Evolutionary conservation across 2,113 vertebrate species (phyloP).

Genomic region (Synodontis membranacea): DNA sequence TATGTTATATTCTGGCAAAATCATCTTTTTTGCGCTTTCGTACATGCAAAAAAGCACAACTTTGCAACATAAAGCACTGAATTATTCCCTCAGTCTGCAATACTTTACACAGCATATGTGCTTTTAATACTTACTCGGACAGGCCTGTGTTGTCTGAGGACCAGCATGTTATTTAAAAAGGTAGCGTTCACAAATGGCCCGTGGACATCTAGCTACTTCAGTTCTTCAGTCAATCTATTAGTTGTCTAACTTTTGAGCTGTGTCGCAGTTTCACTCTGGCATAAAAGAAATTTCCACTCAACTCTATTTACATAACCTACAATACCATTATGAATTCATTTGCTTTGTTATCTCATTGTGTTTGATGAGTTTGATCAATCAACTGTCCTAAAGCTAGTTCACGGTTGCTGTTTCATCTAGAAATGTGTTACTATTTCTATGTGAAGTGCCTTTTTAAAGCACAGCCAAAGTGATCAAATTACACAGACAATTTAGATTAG

Average conservation of each 20-base stretch:
- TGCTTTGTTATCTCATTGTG: not conserved
- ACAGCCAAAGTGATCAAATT: not conserved
- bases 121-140: not conserved
- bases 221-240: not conserved
- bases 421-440: not conserved
- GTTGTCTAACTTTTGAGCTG: not conserved
- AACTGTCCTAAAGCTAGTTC: not conserved
- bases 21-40: not conserved
- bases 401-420: not conserved
- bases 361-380: not conserved
- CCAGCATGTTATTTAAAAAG: not conserved
- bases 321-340: not conserved
- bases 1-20: not conserved
- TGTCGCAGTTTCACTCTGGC: not conserved
- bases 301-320: not conserved
- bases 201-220: not conserved
- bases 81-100: too few species aligned
- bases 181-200: conserved; percentile 1
- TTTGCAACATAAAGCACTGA: not conserved
- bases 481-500: not conserved
- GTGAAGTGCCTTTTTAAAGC: not conserved
- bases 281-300: not conserved
- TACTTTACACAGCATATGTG: not conserved
- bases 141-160: not conserved
- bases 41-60: conserved; percentile 5